Evolutionary conservation across 2,113 vertebrate species (phyloP), one percentile per base, ranked within the genome.

Genomic region (Elachura formosa): DNA sequence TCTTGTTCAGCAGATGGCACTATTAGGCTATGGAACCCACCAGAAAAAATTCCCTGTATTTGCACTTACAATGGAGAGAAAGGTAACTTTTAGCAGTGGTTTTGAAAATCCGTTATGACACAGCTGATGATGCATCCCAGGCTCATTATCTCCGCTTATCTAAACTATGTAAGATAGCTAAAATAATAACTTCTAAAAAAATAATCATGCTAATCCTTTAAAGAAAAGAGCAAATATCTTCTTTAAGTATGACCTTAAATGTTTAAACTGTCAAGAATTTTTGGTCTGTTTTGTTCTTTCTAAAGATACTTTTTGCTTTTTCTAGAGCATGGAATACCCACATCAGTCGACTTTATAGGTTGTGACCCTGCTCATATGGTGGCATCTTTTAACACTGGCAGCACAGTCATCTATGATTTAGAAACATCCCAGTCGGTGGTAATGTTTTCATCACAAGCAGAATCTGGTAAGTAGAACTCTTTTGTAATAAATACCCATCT

Each of bases 1-100:
- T 99, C 99, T 94, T 99, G 99, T 96, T 99, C 99, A 63, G 99
- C 99, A 84, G 99, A 99, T 87, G 99, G 99, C 96, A 99, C 98
- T 77, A 97, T 99, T 96, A 99, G 99, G 85, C 98, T 99, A 92
- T 99, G 99, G 99, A 99, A 98, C 97, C 99, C 99, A 59, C 96
- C 98, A 23, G 99, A 99, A 97, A 99, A 99, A 95, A 96, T 98
- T 73, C 98, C 99, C 59, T 99, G 99, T 97, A 97, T 99, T 97
- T 98, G 98, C 98, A 99, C 99, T 97, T 99, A 99, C 95, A 99
- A 99, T 97, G 95, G 97, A 93, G 98, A 98, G 94, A 98, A 94
- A 64, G 98, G 99, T 99, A 94, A 98, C 95, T 59, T 43, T 75
- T 89, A 94, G 22, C 26, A 31, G 31, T 88, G 22, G 4, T 92